Evolutionary conservation across 1,140 invertebrate genomes (phyloP), one percentile per base, ranked within the genome.

Genomic region (Euglossa dilemma): DNA sequence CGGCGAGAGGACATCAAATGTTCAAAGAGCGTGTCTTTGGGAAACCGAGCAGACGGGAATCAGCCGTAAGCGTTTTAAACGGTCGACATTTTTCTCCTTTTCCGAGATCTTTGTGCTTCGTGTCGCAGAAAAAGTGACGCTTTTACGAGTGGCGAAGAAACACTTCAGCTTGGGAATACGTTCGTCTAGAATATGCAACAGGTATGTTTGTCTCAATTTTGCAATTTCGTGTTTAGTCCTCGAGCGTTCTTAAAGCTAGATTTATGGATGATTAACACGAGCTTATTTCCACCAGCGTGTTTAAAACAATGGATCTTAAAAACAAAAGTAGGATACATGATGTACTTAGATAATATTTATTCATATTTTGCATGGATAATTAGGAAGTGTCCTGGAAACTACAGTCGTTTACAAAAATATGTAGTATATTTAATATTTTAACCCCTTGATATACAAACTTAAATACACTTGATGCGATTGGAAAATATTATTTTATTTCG

Each of bases 1-100:
- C 23, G 28, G 25, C 2, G 6, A 25, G 56, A 25, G 16, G 16
- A 25, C n/a, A 18, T 74, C 23, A 59, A 74, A 47, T 59, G 54
- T 9, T 74, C 56, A 59, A 69, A 69, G 16, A 25, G 56, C 28
- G 7, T 57, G 54, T 45, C 72, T 56, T 74, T 45, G 36, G 36
- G 20, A 59, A 74, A 74, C 72, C 36, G 54, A 59, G 54, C 23
- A 45, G 9, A 47, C 18, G 20, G 6, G 11, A 25, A 74, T 74
- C 28, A 7, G 9, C 72, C 52, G n/a, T 59, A 59, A 74, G n/a
- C 36, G n/a, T 56, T 57, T 74, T 25, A 74, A 74, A 59, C 43
- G 72, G 6, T 20, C 28, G 43, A 25, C 36, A 25, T 59, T 59
- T 59, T 47, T 56, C 9, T 25, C 20, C 20, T 56, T 25, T 25